These are phyloP conservation scores for Plectropomus leopardus DNA, from an alignment of 2,113 vertebrate genomes.

Conservation along the genomic window DNA sequence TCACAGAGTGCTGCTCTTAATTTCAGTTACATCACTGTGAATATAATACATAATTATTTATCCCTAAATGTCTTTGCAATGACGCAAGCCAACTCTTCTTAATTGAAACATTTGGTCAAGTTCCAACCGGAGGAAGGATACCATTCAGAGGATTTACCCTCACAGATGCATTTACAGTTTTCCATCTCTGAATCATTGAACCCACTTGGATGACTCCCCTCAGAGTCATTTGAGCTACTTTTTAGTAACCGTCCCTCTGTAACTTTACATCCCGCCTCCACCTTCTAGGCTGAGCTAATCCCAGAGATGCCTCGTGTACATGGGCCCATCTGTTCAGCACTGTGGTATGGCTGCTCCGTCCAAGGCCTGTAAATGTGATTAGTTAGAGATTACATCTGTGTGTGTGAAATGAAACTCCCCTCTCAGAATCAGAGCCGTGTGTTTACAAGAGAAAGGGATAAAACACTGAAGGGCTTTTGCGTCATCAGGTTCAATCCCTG, in stretches of 20 bases:
- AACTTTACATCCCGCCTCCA: conserved; percentile 49
- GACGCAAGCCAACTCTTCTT: background rate
- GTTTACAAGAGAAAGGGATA: conserved; percentile 68
- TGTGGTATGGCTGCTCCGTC: conserved; percentile 63
- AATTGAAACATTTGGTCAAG: background rate
- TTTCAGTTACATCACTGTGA: conserved; percentile 22
- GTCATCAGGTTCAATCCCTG: conserved; percentile 52
- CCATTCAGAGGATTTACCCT: background rate
- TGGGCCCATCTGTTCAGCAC: conserved; percentile 74
- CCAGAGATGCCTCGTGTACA: conserved; percentile 50
- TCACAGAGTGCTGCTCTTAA: conserved; percentile 9
- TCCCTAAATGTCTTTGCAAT: conserved; percentile 1
- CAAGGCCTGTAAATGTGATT: conserved; percentile 79
- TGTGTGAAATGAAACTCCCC: conserved; percentile 71
- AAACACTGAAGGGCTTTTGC: conserved; percentile 46
- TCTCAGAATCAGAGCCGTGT: conserved; percentile 51
- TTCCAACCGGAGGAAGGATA: background rate
- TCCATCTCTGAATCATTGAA: background rate
- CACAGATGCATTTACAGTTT: background rate
- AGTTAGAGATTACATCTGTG: conserved; percentile 78
- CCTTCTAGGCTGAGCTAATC: conserved; percentile 68
- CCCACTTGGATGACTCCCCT: background rate
- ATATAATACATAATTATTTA: background rate
- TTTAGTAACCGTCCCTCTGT: conserved; percentile 26
- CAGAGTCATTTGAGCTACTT: conserved; percentile 19